Evolutionary conservation across 2,113 vertebrate genomes (phyloP).

Genomic region (Paraplagusia blochii): DNA sequence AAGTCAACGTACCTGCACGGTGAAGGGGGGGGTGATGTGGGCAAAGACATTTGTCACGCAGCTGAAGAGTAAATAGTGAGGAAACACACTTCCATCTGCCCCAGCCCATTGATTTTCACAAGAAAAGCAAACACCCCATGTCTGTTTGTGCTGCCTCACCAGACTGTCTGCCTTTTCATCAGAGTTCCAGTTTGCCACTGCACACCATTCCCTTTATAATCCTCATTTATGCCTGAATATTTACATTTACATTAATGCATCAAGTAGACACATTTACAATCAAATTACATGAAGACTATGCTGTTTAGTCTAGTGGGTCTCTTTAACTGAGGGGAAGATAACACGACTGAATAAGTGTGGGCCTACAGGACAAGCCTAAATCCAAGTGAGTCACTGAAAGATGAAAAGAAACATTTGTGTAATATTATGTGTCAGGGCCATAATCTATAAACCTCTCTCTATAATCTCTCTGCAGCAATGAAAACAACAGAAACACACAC

Average conservation of each 20-base stretch:
- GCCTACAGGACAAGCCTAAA: constrained; percentile 31
- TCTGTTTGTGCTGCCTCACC: constrained; percentile 60
- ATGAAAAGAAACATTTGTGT: neutral
- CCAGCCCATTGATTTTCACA: constrained; percentile 70
- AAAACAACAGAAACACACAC: constrained; percentile 23
- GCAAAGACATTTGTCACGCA: constrained; percentile 65
- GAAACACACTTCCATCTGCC: constrained; percentile 72
- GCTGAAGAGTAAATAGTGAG: constrained; percentile 63
- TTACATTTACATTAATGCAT: constrained; percentile 10
- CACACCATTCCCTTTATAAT: constrained; percentile 60
- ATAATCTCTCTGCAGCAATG: constrained; percentile 26
- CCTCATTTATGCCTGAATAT: constrained; percentile 40
- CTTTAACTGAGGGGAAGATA: too few species aligned
- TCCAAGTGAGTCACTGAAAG: constrained; percentile 30
- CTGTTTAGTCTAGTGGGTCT: too few species aligned
- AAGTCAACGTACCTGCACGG: constrained; percentile 63
- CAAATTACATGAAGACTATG: too few species aligned
- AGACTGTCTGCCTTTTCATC: constrained; percentile 48
- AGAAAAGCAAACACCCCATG: constrained; percentile 71
- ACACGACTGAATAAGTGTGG: too few species aligned
- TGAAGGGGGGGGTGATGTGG: constrained; percentile 35
- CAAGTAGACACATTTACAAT: too few species aligned
- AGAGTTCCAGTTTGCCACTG: constrained; percentile 55
- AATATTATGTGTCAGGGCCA: too few species aligned
- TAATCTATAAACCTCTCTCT: constrained; percentile 6